A percentile compares a stretch with the other conserved stretches of the same genome.
Conservation (phyloP, 2,113 vertebrate species). For the Alosa alosa region DNA sequence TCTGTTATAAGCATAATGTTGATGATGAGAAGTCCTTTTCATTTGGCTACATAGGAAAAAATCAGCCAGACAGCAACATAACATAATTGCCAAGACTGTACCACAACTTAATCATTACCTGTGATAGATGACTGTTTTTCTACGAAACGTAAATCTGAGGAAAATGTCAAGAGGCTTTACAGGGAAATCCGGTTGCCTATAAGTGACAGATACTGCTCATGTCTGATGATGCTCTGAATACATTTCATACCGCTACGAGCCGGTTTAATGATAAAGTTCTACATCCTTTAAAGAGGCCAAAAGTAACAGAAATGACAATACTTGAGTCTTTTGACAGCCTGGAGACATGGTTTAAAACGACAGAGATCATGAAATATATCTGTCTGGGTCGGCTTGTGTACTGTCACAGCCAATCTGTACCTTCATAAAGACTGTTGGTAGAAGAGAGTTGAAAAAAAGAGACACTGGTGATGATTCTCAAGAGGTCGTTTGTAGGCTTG, state of each 20-base stretch:
- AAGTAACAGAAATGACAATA: neutral
- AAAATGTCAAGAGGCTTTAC: rapidly evolving
- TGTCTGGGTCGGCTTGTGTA: neutral
- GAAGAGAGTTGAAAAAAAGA: neutral
- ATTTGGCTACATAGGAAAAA: conserved; percentile 34
- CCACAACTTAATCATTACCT: neutral
- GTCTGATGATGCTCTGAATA: neutral
- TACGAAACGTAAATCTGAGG: neutral
- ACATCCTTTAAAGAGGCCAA: neutral
- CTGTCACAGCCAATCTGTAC: neutral
- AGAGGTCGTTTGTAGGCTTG: neutral
- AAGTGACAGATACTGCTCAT: neutral
- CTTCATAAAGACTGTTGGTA: neutral
- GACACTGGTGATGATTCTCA: neutral
- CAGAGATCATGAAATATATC: neutral
- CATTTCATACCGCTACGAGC: neutral
- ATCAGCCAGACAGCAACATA: conserved; percentile 23
- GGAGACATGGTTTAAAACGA: neutral
- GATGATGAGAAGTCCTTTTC: conserved; percentile 35
- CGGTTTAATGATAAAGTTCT: neutral
- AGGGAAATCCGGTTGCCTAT: neutral
- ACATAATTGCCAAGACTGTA: neutral
- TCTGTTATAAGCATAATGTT: conserved; percentile 29
- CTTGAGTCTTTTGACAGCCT: neutral
- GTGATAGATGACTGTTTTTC: conserved; percentile 4